A percentile compares a stretch with the other conserved stretches of the same genome.
Evolutionary conservation across 2,113 vertebrate genomes (phyloP).

Genomic region (Collichthys lucidus): DNA sequence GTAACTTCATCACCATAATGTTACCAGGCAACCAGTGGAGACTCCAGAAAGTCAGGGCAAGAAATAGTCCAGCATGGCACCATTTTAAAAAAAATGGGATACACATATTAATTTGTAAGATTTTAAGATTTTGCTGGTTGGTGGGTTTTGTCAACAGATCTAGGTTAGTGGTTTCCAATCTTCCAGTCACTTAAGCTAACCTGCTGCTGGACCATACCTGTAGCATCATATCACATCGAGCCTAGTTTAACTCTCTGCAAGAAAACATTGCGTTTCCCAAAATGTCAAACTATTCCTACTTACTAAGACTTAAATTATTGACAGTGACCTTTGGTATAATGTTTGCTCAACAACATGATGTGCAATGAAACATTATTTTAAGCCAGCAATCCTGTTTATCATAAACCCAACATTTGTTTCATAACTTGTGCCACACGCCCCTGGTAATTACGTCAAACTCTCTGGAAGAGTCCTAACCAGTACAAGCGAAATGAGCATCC

Average conservation of each 20-base stretch:
- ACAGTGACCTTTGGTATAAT: neutral
- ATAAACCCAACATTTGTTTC: neutral
- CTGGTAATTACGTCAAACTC: constrained; percentile 54
- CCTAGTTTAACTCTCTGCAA: neutral
- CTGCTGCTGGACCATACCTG: neutral
- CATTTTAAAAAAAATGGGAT: neutral
- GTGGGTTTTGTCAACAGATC: neutral
- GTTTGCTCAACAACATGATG: neutral
- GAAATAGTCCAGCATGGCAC: neutral
- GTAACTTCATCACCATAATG: too few relatives aligned
- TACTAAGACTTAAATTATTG: neutral
- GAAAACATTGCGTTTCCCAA: neutral
- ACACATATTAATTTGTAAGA: neutral
- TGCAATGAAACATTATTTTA: neutral
- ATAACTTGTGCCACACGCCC: constrained; percentile 17
- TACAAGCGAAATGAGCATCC: constrained; percentile 60
- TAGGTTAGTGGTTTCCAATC: neutral
- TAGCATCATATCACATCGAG: neutral
- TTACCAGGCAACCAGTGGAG: neutral
- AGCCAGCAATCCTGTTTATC: constrained; percentile 1
- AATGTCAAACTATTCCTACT: constrained; percentile 1
- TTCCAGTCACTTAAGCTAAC: neutral
- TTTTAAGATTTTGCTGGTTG: neutral
- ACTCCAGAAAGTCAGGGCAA: neutral
- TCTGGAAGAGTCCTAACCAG: constrained; percentile 34